Evolutionary conservation across 2,113 vertebrate species (phyloP), one percentile per base, ranked within the genome.

Genomic region (Podarcis cretensis): DNA sequence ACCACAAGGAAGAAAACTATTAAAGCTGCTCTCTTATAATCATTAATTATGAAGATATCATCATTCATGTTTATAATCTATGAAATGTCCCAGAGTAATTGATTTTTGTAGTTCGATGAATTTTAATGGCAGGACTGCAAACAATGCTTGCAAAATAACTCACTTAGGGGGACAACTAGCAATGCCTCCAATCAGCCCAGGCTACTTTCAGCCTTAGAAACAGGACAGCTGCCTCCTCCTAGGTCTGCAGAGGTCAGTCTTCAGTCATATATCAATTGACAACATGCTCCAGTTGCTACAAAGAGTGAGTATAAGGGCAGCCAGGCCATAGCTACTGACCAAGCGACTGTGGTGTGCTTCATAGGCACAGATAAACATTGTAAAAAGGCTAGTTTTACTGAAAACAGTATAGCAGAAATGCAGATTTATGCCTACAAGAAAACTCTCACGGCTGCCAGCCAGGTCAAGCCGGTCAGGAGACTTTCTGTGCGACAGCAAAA

Each of bases 41-140:
- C 78, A 76, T 94, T 94, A 94, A 90, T 93, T 90, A 92, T 76
- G 91, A 94, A 92, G 90, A 94, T 94, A 88, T 57, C 75, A 94
- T 95, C 91, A 85, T 66, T 95, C 85, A 78, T 75, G 18, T 92
- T 92, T 93, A 75, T 90, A 88, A 91, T 90, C 83, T 93, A 68
- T 77, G 85, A 94, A 86, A 84, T 85, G 82, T 90, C 82, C 74
- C 48, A 20, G 40, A 57, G 48, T 84, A 93, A 87, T 71, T 86
- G 92, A 92, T 94, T 93, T 89, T 87, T 91, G 88, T 86, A 87
- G 68, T 93, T 93, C 83, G 87, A 9, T 89, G 89, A 92, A 82
- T 91, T 89, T 69, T 87, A 86, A 87, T 93, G 71, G 68, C 88
- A 86, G 89, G 40, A 81, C 73, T 90, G 90, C 85, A 90, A 89